Percentiles rank a stretch among this genome's conserved stretches.
Evolutionary conservation across 2,113 vertebrate genomes (phyloP).

Genomic region (Otus sunia): DNA sequence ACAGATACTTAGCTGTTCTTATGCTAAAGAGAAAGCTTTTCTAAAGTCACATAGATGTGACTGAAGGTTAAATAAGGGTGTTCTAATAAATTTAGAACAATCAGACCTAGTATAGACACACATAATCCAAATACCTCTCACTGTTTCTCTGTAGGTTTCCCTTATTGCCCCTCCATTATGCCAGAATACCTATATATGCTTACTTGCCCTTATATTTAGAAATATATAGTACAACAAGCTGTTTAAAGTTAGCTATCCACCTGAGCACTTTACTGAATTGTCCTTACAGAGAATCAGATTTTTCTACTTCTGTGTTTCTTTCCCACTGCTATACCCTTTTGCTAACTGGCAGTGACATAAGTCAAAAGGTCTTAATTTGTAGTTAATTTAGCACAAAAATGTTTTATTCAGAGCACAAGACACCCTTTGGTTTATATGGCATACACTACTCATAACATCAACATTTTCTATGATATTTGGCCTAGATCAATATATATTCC

Average conservation of each 20-base stretch:
- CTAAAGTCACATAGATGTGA: not conserved
- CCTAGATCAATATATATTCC: not conserved
- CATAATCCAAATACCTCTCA: not conserved
- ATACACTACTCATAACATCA: not conserved
- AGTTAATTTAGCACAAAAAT: not conserved
- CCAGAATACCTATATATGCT: not conserved
- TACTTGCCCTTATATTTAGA: not conserved
- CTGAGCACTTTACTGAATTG: not conserved
- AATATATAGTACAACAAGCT: not conserved
- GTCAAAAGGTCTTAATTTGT: not conserved
- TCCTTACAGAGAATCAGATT: not conserved
- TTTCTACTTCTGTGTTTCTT: not conserved
- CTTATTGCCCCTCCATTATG: not conserved
- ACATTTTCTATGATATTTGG: not conserved
- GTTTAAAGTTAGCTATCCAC: not conserved
- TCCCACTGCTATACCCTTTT: not conserved
- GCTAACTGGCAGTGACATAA: not conserved
- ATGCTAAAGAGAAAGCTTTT: not conserved
- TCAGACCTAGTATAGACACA: not conserved
- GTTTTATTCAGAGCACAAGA: not conserved
- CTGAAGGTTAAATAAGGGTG: too few species aligned
- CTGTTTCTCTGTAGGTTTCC: not conserved
- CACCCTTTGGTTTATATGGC: not conserved
- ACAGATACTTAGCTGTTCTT: not conserved
- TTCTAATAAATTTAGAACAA: not conserved